phyloP scores from a whole-genome alignment of 2,888 invertebrate species.

The Drosophila greeni region DNA sequence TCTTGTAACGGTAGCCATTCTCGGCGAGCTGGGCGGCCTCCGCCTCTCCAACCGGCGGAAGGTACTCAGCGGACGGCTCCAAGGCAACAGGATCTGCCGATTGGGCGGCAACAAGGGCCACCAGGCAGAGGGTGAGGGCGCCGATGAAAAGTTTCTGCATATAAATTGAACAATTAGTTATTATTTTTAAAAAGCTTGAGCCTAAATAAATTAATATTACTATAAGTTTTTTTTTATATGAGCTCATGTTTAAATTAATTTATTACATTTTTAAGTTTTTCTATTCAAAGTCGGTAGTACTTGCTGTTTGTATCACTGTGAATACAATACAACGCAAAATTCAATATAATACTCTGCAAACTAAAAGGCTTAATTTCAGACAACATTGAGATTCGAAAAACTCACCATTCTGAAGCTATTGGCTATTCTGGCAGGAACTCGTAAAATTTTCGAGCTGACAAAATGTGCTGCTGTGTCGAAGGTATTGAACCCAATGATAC shows the following conservation, averaged over 20 bases:
- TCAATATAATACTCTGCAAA: background rate
- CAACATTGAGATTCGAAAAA: constrained; percentile 2
- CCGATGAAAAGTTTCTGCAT: constrained; percentile 70
- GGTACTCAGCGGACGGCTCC: constrained; percentile 70
- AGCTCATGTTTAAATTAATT: no score
- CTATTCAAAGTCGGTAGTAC: background rate
- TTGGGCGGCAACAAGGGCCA: constrained; percentile 60
- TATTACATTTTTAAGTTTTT: background rate
- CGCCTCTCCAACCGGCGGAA: constrained; percentile 67
- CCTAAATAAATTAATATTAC: background rate
- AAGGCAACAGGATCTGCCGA: constrained; percentile 49
- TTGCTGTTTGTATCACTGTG: background rate
- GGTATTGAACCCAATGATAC: constrained; percentile 73
- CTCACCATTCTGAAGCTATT: constrained; percentile 65
- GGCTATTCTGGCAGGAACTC: constrained; percentile 32
- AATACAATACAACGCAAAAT: background rate
- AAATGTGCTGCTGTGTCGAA: constrained; percentile 62
- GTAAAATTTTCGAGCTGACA: constrained; percentile 49
- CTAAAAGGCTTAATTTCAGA: background rate
- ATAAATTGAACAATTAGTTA: background rate
- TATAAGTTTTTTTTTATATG: background rate
- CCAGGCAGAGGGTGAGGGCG: constrained; percentile 61
- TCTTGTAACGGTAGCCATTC: constrained; percentile 77
- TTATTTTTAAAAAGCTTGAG: background rate
- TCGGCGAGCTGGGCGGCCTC: constrained; percentile 72